Base-by-base conservation (phyloP, 2,888 invertebrate genomes). In the Cantharis flavilabris region DNA sequence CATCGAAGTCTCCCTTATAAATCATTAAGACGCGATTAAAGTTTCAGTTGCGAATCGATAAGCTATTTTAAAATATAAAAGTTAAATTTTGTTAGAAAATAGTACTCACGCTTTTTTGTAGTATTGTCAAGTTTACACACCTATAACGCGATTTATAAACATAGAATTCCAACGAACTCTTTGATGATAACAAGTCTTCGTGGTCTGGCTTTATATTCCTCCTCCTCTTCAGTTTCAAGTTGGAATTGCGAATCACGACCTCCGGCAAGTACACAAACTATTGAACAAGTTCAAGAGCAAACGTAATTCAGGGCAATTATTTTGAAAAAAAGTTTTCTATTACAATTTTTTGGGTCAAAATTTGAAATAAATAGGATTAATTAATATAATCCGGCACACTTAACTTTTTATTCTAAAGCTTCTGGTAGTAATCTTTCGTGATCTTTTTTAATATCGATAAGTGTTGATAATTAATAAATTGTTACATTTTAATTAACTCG, bases 271-370 rank as follows among this genome's bases (percentile, higher is more conserved):
- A 67, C 65, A 67, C 65, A 67, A 67, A 67, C 23, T 67, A 67
- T 23, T 67, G 23, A 67, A 67, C 65, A 67, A 67, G 65, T 67
- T 67, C 65, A 67, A 67, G 65, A 67, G 26, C 65, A 67, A 67
- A 67, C 65, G 26, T 67, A 67, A 67, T 67, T 67, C 26, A 67
- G 26, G 65, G 26, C 65, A 23, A 67, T 67, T 67, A 67, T 67
- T 67, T 26, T 67, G 20, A 67, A 49, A 49, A 49, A 49, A 49
- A n/a, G 49, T 49, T 49, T 49, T 49, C 49, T 7, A 49, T 49
- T 49, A 49, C 49, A 7, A n/a, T 9, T 49, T 49, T 49, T 49
- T 49, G 49, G 49, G 49, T 49, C 49, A 49, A 49, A 49, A 49
- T 49, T 49, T 49, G n/a, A 49, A n/a, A 49, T 49, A 49, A 49